Base-by-base conservation (phyloP, 2,113 vertebrate genomes). In the Acanthisitta chloris region DNA sequence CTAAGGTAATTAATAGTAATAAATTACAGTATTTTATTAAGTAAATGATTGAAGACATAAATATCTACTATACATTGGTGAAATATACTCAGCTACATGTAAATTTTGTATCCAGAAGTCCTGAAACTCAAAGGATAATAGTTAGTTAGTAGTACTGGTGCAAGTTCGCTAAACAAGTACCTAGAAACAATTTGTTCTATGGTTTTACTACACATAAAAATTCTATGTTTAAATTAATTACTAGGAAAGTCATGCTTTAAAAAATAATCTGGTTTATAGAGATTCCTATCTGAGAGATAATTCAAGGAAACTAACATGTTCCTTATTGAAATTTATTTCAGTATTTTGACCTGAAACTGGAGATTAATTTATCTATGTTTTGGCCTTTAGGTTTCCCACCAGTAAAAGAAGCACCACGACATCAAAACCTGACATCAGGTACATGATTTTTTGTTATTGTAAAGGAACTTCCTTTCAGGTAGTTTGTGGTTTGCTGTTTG, bases 341-440 rank as follows among this genome's bases (percentile, higher is more conserved):
- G 33, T 57, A 59, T 26, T 84, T 87, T 74, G 5, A 12, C 17
- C 31, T 67, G 61, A 85, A 70, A 72, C 49, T 25, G 40, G 46
- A 58, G 25, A 59, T 69, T 92, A 73, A 95, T 86, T 90, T 46
- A 65, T 42, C 23, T 81, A 45, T 71, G 46, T 17, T 91, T 86
- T 88, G 31, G 21, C 84, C 69, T 95, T 71, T 71, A 83, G 94
- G n/a, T 92, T 74, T 84, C 43, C 34, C 81, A 3, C 55, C 66
- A 83, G 80, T 74, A 72, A 97, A 97, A 97, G 96, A 97, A 97
- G 87, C 25, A 66, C 69, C 92, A 87, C 85, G 62, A 17, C 86
- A 89, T 48, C 79, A 92, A 38, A 98, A 98, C 31, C 36, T 97
- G 52, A 98, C 97, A 36, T 82, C 96, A 98, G 96, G 97, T 98